Evolutionary conservation across 2,113 vertebrate genomes (phyloP), one percentile per base, ranked within the genome.

Genomic region (Bos indicus): DNA sequence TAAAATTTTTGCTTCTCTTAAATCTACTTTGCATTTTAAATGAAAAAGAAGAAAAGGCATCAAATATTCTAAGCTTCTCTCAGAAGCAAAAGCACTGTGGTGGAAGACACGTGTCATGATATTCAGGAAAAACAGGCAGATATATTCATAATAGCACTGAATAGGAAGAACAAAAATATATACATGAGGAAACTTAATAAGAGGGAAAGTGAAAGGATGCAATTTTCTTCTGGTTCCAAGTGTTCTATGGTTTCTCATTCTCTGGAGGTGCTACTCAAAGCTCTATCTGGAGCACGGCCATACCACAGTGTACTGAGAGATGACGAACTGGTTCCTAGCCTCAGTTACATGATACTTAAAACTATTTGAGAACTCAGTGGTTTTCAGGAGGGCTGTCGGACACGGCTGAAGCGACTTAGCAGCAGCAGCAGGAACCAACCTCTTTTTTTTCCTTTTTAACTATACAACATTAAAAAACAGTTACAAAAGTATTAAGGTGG

Each of bases 11-110:
- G 6, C 13, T 67, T 94, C 93, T 92, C 56, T 95, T 93, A 96
- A 90, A 91, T 77, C 5, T 88, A 78, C 23, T 96, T 90, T 85
- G 52, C 17, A 33, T 88, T 91, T 98, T 46, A 92, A 88, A 67
- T 71, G 14, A 52, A 89, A 95, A 89, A 46, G 51, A 57, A 90
- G 9, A 78, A 48, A 97, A 89, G 19, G 3, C 26, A 71, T 3
- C n/a, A 95, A 95, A 78, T 93, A 28, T 52, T 17, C 26, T 56
- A 77, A 82, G 28, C 1, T 88, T 5, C 48, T 82, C 86, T 87
- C 51, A 82, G 43, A 95, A 95, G 84, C n/a, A 81, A 94, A 96
- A 67, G 19, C 62, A 94, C 23, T 77, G n/a, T 43, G 19, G 60
- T 48, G 3, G 33, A 95, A 94, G 4, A 84, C 23, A 91, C 5